Percentiles rank a stretch among this genome's conserved stretches.
Evolutionary conservation across 2,797 vertebrate species (phyloP).

Genomic region (Lophura swinhoii): DNA sequence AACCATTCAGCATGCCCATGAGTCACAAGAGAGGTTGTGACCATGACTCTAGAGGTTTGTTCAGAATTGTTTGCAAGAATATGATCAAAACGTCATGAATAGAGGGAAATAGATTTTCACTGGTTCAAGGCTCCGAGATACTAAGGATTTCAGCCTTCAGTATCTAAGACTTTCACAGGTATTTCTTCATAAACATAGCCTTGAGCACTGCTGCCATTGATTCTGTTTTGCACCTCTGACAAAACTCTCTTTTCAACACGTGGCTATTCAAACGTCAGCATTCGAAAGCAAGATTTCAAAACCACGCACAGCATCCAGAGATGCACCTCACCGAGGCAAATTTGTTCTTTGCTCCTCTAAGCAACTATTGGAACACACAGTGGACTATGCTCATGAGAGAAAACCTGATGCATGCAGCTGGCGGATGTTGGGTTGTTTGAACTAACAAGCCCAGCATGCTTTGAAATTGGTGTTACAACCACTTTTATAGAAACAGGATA

Average conservation of each 20-base stretch:
- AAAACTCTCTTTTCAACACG: conserved; percentile 2
- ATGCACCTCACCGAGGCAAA: conserved; percentile 15
- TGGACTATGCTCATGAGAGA: conserved; percentile 90
- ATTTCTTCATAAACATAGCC: conserved; percentile 92
- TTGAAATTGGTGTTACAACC: conserved; percentile 87
- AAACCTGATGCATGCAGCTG: conserved; percentile 89
- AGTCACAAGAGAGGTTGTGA: conserved; percentile 84
- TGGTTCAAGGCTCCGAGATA: conserved; percentile 89
- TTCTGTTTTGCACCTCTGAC: conserved; percentile 42
- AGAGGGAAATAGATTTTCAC: conserved; percentile 86
- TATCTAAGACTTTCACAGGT: conserved; percentile 89
- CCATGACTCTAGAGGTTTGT: conserved; percentile 82
- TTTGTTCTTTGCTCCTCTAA: conserved; percentile 50
- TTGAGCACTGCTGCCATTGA: conserved; percentile 70
- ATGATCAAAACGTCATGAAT: conserved; percentile 87
- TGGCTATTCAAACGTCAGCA: conserved; percentile 43
- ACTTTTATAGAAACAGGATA: conserved; percentile 80
- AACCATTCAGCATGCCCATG: conserved; percentile 90
- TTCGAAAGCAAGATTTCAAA: conserved; percentile 53
- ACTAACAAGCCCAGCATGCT: conserved; percentile 86
- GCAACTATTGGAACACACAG: conserved; percentile 60
- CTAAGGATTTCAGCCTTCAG: conserved; percentile 90
- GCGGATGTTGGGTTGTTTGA: conserved; percentile 90
- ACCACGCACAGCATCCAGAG: neutral
- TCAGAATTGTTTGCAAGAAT: conserved; percentile 81